These are phyloP conservation scores for Apis dorsata DNA, from an alignment of 1,140 invertebrate species.

Conservation along the genomic window DNA sequence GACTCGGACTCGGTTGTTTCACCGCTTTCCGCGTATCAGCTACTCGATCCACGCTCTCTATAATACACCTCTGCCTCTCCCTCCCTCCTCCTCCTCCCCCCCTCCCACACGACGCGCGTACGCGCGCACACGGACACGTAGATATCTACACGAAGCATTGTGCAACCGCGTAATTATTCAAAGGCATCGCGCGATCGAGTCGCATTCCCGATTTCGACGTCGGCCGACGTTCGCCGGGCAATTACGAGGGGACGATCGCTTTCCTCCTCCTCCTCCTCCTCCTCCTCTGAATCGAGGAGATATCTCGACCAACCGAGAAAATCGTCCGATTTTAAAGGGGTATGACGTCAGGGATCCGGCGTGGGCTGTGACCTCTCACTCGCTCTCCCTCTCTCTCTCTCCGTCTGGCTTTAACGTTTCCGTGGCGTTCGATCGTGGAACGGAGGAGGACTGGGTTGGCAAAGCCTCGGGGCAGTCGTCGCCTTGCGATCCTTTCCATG, in stretches of 20 bases:
- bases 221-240: neutral
- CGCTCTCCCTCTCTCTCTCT: slow-evolving; percentile 5
- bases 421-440: slow-evolving; percentile 38
- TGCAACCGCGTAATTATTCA: slow-evolving; percentile 48
- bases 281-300: too few species aligned
- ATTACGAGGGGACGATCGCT: too few species aligned
- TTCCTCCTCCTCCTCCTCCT: too few species aligned
- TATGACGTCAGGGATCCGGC: slow-evolving; percentile 51
- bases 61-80: neutral
- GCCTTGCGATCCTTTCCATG: slow-evolving; percentile 51
- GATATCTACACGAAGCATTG: slow-evolving; percentile 12
- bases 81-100: too few species aligned
- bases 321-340: slow-evolving; percentile 45
- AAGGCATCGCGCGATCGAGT: slow-evolving; percentile 22
- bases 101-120: too few species aligned
- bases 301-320: neutral
- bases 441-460: slow-evolving; percentile 32
- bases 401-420: neutral
- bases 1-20: slow-evolving; percentile 15
- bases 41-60: slow-evolving; percentile 22
- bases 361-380: slow-evolving; percentile 12
- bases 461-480: slow-evolving; percentile 51
- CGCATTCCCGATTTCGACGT: neutral
- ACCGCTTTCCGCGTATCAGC: slow-evolving; percentile 11
- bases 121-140: neutral